Percentiles rank a stretch among this genome's conserved stretches.
Evolutionary conservation across 2,113 vertebrate species (phyloP).

Genomic region (Tetrao urogallus): DNA sequence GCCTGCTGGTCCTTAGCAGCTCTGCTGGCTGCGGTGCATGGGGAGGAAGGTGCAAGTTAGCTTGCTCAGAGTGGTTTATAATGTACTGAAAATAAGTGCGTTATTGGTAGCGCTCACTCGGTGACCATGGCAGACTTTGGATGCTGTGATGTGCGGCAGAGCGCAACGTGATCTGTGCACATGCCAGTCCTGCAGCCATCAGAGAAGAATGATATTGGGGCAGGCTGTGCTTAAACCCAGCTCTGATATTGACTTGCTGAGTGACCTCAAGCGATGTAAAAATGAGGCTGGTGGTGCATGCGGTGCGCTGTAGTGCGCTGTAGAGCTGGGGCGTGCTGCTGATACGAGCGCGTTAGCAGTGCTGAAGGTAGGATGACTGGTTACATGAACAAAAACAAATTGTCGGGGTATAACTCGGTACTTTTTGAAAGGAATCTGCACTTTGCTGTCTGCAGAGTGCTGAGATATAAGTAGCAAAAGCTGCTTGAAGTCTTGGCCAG

Average conservation of each 20-base stretch:
- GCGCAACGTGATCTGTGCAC: fast-evolving
- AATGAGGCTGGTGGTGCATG: not conserved
- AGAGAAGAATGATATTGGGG: not conserved
- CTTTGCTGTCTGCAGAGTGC: not conserved
- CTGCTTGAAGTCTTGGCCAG: not conserved
- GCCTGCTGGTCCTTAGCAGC: not conserved
- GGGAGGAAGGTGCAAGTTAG: not conserved
- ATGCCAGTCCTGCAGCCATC: fast-evolving
- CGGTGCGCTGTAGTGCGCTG: fast-evolving
- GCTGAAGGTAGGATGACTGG: not conserved
- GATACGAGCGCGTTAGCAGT: not conserved
- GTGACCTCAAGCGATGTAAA: not conserved
- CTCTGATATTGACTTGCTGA: not conserved
- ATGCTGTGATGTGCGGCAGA: not conserved
- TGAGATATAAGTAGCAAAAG: not conserved
- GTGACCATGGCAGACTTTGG: not conserved
- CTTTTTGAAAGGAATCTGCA: not conserved
- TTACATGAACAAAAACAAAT: not conserved
- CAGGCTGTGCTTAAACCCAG: not conserved
- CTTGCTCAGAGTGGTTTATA: not conserved
- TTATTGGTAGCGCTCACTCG: not conserved
- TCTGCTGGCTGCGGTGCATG: not conserved
- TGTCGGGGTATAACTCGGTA: not conserved
- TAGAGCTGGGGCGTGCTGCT: not conserved
- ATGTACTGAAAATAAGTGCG: not conserved